Conservation (phyloP, 2,113 vertebrate species). For the Ivindomyrus marchei region DNA sequence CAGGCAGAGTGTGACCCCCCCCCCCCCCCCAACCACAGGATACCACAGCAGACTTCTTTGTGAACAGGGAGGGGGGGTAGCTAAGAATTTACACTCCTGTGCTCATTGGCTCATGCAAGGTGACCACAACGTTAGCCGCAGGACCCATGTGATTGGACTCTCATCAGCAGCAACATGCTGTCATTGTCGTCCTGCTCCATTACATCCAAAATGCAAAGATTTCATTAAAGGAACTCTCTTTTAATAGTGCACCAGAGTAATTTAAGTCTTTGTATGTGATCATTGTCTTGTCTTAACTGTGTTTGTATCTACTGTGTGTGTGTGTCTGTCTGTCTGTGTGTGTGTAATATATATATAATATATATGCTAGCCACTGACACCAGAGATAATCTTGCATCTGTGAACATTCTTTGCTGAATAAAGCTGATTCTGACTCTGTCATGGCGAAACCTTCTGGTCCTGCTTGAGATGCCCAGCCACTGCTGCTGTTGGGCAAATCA, state of each 20-base stretch:
- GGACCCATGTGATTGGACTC: background rate
- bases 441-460: background rate
- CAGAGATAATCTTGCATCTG: too few species aligned
- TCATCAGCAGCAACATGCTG: background rate
- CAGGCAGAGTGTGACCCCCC: constrained; percentile 21
- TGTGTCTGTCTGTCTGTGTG: too few species aligned
- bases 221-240: background rate
- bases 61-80: constrained; percentile 17
- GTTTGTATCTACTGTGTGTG: background rate
- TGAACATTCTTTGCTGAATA: too few species aligned
- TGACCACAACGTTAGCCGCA: background rate
- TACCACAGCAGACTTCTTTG: constrained; percentile 34
- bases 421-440: too few species aligned
- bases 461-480: background rate
- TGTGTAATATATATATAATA: too few species aligned
- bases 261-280: background rate
- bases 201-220: background rate
- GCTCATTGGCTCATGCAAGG: background rate
- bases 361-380: too few species aligned
- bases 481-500: background rate
- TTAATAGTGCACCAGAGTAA: background rate
- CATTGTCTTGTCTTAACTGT: background rate
- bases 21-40: constrained; percentile 22
- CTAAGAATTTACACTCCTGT: background rate
- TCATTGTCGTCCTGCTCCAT: background rate